Percentiles rank a stretch among this genome's conserved stretches.
Evolutionary conservation across 2,888 invertebrate genomes (phyloP).

Genomic region (Chesias legatella): DNA sequence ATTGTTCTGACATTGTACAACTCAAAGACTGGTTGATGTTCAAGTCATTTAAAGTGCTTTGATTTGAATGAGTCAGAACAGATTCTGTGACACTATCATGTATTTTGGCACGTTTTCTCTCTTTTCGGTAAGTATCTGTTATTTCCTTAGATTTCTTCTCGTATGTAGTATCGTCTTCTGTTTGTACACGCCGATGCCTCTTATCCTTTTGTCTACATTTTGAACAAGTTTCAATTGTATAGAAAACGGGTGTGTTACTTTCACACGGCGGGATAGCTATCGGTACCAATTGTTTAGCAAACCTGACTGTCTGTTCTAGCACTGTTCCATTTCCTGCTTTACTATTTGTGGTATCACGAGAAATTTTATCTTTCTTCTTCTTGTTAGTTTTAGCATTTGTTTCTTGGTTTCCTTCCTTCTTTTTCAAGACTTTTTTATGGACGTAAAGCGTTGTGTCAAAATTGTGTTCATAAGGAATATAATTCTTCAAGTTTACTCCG

Average conservation of each 20-base stretch:
- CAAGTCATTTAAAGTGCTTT: conserved; percentile 58
- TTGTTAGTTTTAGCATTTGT: conserved; percentile 18
- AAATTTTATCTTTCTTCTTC: conserved; percentile 23
- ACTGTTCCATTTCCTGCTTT: conserved; percentile 39
- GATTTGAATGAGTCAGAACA: conserved; percentile 42
- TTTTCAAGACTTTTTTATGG: conserved; percentile 54
- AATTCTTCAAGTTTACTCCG: conserved; percentile 56
- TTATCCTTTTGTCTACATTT: conserved; percentile 40
- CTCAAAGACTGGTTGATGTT: conserved; percentile 58
- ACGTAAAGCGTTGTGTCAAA: conserved; percentile 57
- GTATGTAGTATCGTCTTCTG: conserved; percentile 12
- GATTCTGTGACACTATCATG: conserved; percentile 46
- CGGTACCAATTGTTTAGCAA: conserved; percentile 61
- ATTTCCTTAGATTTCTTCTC: conserved; percentile 38
- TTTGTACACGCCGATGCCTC: conserved; percentile 17
- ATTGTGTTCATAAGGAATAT: conserved; percentile 49
- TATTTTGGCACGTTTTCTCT: conserved; percentile 36
- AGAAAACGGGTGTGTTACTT: conserved; percentile 43
- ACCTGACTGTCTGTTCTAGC: conserved; percentile 57
- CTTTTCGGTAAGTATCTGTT: conserved; percentile 40
- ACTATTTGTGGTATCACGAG: conserved; percentile 27
- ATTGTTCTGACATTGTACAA: conserved; percentile 57
- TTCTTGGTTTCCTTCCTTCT: conserved; percentile 2
- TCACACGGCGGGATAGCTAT: conserved; percentile 54
- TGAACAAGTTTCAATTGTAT: conserved; percentile 55